Evolutionary conservation across 2,113 vertebrate genomes (phyloP), one percentile per base, ranked within the genome.

Genomic region (Symphodus melops): DNA sequence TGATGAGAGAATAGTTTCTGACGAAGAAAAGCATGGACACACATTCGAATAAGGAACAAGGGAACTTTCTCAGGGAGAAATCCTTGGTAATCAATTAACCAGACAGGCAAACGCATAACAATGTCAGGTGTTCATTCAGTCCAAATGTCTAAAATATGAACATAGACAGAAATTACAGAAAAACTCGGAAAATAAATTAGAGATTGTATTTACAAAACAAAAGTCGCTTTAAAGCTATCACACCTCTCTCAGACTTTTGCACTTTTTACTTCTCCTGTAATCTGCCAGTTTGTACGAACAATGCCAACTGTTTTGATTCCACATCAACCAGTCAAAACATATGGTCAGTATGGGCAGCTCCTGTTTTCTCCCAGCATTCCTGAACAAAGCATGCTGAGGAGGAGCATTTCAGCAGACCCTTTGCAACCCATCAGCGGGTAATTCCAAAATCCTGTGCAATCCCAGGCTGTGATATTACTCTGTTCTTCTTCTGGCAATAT

Each of bases 1-100:
- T n/a, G 71, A 81, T 59, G 46, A 44, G 8, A 69, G 58, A 23
- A 83, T 67, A 77, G 75, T 79, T 85, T 84, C 85, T 86, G 66
- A 89, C 88, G 92, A 89, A 82, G 89, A 70, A 92, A 89, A 21
- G 63, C 71, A 51, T 63, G 81, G 85, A 58, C 64, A 83, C 88
- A 91, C 91, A 42, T 33, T 51, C 53, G 25, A 25, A 25, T 25
- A 25, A 25, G 25, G 25, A 25, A 25, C 25, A 25, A 25, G 25
- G 25, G 25, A 4, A 25, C 2, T 4, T 2, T 25, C 25, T 25
- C 25, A 25, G 25, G 25, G 25, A 25, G 25, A 25, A 25, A 25
- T 4, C 25, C 25, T 25, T 25, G 25, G 25, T 25, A 4, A 25
- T 25, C 2, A 25, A 25, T 2, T 25, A 25, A 25, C 25, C 25